Evolutionary conservation across 2,797 vertebrate genomes (phyloP).

Genomic region (Tapirus indicus): DNA sequence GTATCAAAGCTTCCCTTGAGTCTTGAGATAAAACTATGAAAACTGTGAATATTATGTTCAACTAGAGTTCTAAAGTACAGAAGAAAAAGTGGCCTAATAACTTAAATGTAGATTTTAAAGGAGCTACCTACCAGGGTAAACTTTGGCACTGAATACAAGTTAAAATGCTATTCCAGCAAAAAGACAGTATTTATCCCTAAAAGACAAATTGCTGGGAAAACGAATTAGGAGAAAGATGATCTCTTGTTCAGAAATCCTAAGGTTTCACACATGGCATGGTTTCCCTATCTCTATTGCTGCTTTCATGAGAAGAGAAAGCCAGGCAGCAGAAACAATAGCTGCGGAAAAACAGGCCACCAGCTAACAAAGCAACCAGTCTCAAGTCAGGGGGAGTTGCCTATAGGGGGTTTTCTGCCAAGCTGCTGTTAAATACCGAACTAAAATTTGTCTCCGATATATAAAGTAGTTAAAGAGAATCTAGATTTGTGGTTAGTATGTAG

Average conservation of each 20-base stretch:
- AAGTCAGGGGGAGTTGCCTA: background rate
- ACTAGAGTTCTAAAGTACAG: slow-evolving; percentile 13
- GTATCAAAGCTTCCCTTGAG: slow-evolving; percentile 44
- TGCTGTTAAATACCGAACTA: background rate
- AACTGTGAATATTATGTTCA: slow-evolving; percentile 1
- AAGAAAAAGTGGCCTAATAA: background rate
- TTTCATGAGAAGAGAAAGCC: background rate
- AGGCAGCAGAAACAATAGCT: background rate
- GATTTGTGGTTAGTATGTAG: background rate
- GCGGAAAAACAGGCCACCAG: background rate
- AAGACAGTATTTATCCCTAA: background rate
- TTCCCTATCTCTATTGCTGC: background rate
- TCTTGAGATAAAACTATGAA: slow-evolving; percentile 35
- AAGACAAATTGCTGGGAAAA: slow-evolving; percentile 10
- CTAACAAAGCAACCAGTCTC: background rate
- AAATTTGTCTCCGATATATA: background rate
- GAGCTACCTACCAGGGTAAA: background rate
- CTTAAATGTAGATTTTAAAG: background rate
- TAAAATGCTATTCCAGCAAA: slow-evolving; percentile 32
- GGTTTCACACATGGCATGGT: background rate
- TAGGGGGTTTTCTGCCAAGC: background rate
- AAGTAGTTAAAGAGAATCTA: slow-evolving; percentile 9
- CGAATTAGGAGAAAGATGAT: background rate
- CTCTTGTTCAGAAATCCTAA: slow-evolving; percentile 11
- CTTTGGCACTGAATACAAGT: background rate